Base-by-base conservation (phyloP, 1,140 invertebrate genomes). In the Zaprionus lachaisei region DNA sequence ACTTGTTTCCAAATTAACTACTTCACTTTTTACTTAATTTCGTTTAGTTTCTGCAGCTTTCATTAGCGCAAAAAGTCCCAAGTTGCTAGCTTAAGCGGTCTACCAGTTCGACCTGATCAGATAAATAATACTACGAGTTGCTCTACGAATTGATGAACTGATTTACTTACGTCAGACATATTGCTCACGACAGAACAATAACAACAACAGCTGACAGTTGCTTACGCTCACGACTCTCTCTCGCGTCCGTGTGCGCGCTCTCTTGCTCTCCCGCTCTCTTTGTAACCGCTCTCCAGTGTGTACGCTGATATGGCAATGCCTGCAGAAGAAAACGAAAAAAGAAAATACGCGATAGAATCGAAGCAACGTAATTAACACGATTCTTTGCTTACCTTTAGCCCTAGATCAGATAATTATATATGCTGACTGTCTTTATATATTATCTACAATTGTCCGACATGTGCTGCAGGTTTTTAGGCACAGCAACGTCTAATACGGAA, bases 391-490 rank as follows among this genome's bases (percentile, higher is more conserved):
- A 51, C 47, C 22, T 51, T 69, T 9, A 28, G 5, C 4, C 17
- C 15, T 44, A 17, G 7, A 47, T 41, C 20, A 37, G 5, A 24
- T 15, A 44, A n/a, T n/a, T 47, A 17, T 17, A 9, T 44, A 47
- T 34, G 37, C 26, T 64, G 28, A 41, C 41, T 6, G 65, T 71
- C 34, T 54, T 14, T 17, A n/a, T 56, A 28, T 28, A 56, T 56
- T 31, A 56, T 56, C n/a, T 11, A 5, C 14, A 34, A 34, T 56
- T 7, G 11, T 2, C 14, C 54, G 24, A 84, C 84, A 84, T 87
- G 11, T 87, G 51, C 81, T 63, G 84, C 84, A 79, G 66, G 71
- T 81, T 89, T 87, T 87, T 87, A 84, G 84, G 84, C 84, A 87
- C 55, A 77, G 57, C 60, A 80, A 69, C 81, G 62, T 49, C 58